Evolutionary conservation across 1,140 invertebrate species (phyloP).

Genomic region (Magallana ariakensis): DNA sequence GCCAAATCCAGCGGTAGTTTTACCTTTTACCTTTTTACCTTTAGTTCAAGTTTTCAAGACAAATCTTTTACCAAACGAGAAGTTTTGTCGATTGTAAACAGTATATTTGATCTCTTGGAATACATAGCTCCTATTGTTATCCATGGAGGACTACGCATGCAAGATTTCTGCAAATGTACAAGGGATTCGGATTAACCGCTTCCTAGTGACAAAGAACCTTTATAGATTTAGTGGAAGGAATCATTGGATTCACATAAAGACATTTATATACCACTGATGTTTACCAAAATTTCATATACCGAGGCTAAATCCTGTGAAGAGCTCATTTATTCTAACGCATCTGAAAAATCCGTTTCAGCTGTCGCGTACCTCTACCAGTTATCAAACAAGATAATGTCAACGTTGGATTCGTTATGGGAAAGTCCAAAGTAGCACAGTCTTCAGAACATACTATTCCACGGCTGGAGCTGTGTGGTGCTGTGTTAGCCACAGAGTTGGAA

Average conservation of each 20-base stretch:
- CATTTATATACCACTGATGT: constrained; percentile 27
- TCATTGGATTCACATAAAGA: constrained; percentile 39
- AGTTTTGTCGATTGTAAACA: constrained; percentile 57
- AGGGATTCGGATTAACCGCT: constrained; percentile 60
- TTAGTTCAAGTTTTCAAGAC: constrained; percentile 35
- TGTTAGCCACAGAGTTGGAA: constrained; percentile 49
- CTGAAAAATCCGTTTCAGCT: constrained; percentile 47
- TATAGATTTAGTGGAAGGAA: constrained; percentile 49
- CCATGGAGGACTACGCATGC: constrained; percentile 50
- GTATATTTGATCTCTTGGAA: constrained; percentile 63
- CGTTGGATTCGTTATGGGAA: too few relatives aligned
- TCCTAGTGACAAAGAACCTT: background rate
- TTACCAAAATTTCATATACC: constrained; percentile 3
- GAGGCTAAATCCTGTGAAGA: constrained; percentile 26
- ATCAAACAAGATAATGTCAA: background rate
- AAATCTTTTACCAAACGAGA: too few relatives aligned
- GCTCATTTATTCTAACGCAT: constrained; percentile 32
- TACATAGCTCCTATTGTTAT: constrained; percentile 57
- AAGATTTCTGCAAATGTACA: constrained; percentile 13
- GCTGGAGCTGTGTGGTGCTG: constrained; percentile 55
- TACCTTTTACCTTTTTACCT: constrained; percentile 39
- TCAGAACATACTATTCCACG: constrained; percentile 51
- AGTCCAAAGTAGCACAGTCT: constrained; percentile 52
- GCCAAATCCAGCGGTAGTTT: constrained; percentile 18
- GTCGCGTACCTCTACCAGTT: constrained; percentile 30